Evolutionary conservation across 2,113 vertebrate species (phyloP), one percentile per base, ranked within the genome.

Genomic region (Balaenoptera acutorostrata): DNA sequence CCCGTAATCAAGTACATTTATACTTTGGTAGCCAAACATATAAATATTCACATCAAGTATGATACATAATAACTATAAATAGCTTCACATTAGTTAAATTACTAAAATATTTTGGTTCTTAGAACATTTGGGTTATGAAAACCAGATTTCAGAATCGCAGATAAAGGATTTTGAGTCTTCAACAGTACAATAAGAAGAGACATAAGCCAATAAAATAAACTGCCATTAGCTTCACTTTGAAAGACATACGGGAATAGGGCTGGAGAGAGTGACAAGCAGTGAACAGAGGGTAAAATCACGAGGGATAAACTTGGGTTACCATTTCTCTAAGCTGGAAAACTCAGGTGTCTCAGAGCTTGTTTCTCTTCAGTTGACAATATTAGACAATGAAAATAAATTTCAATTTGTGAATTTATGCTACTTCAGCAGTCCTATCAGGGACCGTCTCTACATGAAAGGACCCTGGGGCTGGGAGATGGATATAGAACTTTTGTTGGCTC

Each of bases 111-210:
- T 93, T 92, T 75, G 0, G 0, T 74, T 93, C 25, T 93, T 84
- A 96, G 11, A 90, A 25, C 15, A 89, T 88, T 69, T 93, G 9
- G 9, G 69, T 90, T 88, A 44, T 88, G 59, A 90, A 91, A 93
- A 29, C 1, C n/a, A 93, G 59, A 72, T 78, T 80, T 57, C 36
- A 86, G 59, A 93, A 86, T 20, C 92, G 13, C 13, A 72, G 25
- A 29, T 81, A 57, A 94, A 74, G 33, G 39, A 88, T 64, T 57
- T 14, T 21, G 1, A 85, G 72, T 10, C 9, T 96, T 95, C 71
- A 68, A 36, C 49, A 59, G 81, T 17, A 41, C 8, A 81, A 25
- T 64, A 13, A 82, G 39, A 2, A 87, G 25, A 87, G 68, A 81
- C 3, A 46, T 18, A 36, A 44, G 18, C 18, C 36, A 80, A 41